Base-by-base conservation (phyloP, 2,113 vertebrate species). In the Nanorana parkeri region DNA sequence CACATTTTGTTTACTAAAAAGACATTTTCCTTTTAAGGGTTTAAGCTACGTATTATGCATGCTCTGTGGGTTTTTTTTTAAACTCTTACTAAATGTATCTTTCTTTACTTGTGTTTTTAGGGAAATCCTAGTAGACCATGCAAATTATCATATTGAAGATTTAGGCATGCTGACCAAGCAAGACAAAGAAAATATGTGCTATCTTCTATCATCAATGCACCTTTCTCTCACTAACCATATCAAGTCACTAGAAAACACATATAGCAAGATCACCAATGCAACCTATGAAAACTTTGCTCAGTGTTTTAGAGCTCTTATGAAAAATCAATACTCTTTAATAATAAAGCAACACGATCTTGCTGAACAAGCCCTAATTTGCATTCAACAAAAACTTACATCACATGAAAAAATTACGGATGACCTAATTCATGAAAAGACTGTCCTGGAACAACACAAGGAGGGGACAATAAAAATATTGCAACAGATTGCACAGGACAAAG, bases 171-270 rank as follows among this genome's bases (percentile, higher is more conserved):
- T 81, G 36, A 69, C 52, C 21, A 68, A 11, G 4, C 19, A 77
- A 69, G 78, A 84, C 17, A 81, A 63, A 60, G 78, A 84, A 78
- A 84, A 84, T 67, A 24, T 84, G 3, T 84, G 69, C n/a, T 55
- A 84, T 61, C 84, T 84, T 13, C 26, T 84, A 36, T 73, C 84
- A 24, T 81, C 84, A 65, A 84, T 84, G 84, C 84, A 84, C 20
- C 71, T 84, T 19, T 74, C 78, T 71, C 32, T 84, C 21, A n/a
- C 17, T 5, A 61, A 81, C n/a, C 13, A 63, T 84, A 72, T 60
- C 20, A 73, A 76, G 28, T 32, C 54, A 28, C 13, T 55, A n/a
- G 19, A 7, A 20, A 55, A 32, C n/a, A 67, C 61, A 19, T 80
- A 81, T 81, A 56, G 71, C 24, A 74, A 69, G 23, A 29, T 84